phyloP scores from a whole-genome alignment of 2,888 invertebrate genomes.

The Bedellia somnulentella region DNA sequence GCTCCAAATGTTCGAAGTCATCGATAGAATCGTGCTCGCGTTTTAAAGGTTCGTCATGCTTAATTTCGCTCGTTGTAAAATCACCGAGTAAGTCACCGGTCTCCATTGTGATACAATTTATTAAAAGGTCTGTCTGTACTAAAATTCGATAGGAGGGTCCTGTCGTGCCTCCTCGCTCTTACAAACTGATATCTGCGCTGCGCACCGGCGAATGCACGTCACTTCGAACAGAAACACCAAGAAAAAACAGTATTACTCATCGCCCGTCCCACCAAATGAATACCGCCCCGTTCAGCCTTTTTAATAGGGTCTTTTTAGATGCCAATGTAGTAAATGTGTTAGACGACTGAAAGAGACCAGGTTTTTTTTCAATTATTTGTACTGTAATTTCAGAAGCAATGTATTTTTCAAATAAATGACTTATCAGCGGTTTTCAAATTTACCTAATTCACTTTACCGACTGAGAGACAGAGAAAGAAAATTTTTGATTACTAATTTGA shows the following conservation, averaged over 20 bases:
- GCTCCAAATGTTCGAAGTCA: constrained; percentile 74
- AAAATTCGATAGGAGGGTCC: constrained; percentile 26
- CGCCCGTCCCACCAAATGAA: constrained; percentile 22
- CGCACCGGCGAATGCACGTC: constrained; percentile 32
- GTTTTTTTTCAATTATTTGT: too few species aligned
- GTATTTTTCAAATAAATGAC: too few species aligned
- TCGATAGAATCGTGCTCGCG: constrained; percentile 72
- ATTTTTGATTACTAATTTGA: too few species aligned
- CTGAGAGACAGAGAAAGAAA: too few species aligned
- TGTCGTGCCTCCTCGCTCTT: constrained; percentile 37
- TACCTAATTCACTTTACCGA: too few species aligned
- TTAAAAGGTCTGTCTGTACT: too few species aligned
- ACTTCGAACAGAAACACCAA: constrained; percentile 30
- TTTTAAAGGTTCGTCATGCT: constrained; percentile 24
- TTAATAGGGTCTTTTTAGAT: too few species aligned
- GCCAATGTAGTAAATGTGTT: too few species aligned
- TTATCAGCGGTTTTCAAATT: too few species aligned
- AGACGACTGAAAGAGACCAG: too few species aligned
- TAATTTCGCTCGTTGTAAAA: constrained; percentile 33
- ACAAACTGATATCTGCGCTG: constrained; percentile 30
- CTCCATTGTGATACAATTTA: constrained; percentile 21
- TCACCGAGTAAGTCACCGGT: constrained; percentile 34
- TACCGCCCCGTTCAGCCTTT: constrained; percentile 14
- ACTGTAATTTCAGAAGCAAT: too few species aligned
- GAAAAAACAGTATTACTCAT: constrained; percentile 52